Evolutionary conservation across 2,113 vertebrate species (phyloP).

Genomic region (Brachyhypopomus gauderio): DNA sequence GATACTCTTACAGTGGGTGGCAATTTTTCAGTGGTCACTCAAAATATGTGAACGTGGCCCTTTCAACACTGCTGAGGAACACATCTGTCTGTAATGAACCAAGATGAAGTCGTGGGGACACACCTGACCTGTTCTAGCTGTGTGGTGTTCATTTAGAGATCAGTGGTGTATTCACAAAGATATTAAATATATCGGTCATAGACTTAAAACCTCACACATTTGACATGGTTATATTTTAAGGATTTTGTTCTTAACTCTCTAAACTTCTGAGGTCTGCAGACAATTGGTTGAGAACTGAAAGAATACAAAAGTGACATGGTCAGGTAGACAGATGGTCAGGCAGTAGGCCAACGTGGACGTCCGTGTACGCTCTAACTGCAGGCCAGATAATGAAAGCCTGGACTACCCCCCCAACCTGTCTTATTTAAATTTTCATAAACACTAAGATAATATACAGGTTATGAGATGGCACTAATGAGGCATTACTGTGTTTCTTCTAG

Average conservation of each 20-base stretch:
- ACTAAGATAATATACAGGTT: conserved; percentile 25
- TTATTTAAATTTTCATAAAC: conserved; percentile 25
- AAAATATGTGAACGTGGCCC: background rate
- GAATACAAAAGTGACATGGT: background rate
- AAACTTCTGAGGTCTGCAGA: background rate
- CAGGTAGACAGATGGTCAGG: background rate
- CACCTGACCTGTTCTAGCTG: background rate
- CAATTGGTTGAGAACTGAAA: background rate
- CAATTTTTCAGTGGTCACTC: conserved; percentile 23
- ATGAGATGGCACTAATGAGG: conserved; percentile 22
- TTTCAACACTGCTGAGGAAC: background rate
- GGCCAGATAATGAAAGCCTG: background rate
- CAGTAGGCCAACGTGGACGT: background rate
- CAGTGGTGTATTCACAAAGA: background rate
- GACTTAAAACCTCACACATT: background rate
- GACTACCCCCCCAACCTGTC: background rate
- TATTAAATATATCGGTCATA: no score
- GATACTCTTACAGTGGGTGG: conserved; percentile 27
- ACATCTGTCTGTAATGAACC: background rate
- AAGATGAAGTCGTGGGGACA: background rate
- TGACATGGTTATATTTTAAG: background rate
- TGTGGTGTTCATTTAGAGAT: background rate
- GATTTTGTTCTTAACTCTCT: background rate
- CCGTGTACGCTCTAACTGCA: background rate
- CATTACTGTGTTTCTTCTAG: conserved; percentile 31